Conservation (phyloP, 2,113 vertebrate species). For the Ceratotherium simum region DNA sequence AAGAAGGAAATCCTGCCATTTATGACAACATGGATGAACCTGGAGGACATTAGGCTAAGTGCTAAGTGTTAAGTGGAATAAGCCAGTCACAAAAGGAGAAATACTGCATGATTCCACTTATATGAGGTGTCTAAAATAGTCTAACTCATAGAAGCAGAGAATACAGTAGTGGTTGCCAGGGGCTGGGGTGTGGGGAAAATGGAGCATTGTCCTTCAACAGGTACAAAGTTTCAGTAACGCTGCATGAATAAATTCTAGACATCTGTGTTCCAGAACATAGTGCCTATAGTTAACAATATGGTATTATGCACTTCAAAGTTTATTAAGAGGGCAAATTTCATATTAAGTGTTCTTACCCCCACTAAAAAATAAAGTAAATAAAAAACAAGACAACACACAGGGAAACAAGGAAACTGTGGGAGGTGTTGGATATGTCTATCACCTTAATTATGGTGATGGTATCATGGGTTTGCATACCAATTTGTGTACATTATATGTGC, state of each 20-base stretch:
- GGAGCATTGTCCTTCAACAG: neutral
- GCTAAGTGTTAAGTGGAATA: neutral
- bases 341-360: neutral
- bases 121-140: neutral
- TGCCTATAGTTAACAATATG: neutral
- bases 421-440: neutral
- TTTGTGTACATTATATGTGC: neutral
- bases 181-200: neutral
- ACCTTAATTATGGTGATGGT: neutral
- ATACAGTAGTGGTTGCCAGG: neutral
- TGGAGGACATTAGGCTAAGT: neutral
- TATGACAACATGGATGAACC: neutral
- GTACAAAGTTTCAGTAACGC: neutral
- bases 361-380: neutral
- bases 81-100: neutral
- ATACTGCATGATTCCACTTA: neutral
- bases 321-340: neutral
- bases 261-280: neutral
- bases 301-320: neutral
- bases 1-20: neutral
- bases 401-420: neutral
- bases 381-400: neutral
- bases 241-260: neutral
- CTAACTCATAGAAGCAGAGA: neutral
- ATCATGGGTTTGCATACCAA: neutral